These are phyloP conservation scores for Syncerus caffer DNA, from an alignment of 2,797 vertebrate species.

Conservation along the genomic window DNA sequence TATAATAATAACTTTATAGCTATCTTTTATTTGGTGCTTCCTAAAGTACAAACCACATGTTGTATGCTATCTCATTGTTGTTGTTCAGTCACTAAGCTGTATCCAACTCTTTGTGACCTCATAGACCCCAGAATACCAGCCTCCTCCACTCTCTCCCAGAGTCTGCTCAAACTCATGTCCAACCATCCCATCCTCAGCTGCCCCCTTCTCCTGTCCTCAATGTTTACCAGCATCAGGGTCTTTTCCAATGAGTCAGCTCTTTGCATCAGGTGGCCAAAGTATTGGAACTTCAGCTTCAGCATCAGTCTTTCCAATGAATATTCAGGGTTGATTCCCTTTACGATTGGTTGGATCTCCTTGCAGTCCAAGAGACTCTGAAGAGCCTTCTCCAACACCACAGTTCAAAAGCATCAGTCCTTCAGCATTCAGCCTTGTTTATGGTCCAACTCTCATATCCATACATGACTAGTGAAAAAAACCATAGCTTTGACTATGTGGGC, in stretches of 20 bases:
- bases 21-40: background rate
- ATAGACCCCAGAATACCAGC: background rate
- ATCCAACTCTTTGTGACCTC: background rate
- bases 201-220: background rate
- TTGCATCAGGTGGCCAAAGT: background rate
- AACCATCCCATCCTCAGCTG: background rate
- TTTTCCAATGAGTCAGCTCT: background rate
- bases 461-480: background rate
- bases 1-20: background rate
- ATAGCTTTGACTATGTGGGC: background rate
- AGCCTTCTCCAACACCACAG: background rate
- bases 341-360: background rate
- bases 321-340: background rate
- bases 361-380: background rate
- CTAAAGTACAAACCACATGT: background rate
- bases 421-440: background rate
- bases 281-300: background rate
- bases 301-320: background rate
- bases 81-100: background rate
- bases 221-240: background rate
- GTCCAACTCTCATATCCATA: background rate
- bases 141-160: background rate
- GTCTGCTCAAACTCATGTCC: background rate
- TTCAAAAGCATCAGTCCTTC: background rate
- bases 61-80: background rate